Base-by-base conservation (phyloP, 2,888 invertebrate species). In the Saturnia japonica region DNA sequence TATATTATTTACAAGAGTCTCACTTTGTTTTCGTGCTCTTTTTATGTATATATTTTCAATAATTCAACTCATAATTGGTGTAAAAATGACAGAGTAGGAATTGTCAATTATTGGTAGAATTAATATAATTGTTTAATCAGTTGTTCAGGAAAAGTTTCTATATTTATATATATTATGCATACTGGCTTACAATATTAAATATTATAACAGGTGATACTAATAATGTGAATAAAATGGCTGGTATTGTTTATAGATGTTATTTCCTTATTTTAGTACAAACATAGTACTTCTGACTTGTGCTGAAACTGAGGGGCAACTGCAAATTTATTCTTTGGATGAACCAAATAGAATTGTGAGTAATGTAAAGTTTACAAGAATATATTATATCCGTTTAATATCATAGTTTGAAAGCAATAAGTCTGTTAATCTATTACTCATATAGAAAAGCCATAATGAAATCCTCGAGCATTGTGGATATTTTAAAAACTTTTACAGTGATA, bases 261-360 rank as follows among this genome's bases (percentile, higher is more conserved):
- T 68, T 68, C 78, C 78, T 70, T 68, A 72, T 79, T 88, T 47
- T 81, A 88, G 89, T 43, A 80, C 75, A 22, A 88, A 90, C 9
- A 81, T 76, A 14, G 91, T 95, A 54, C 77, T 81, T 64, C 82
- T 95, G 34, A 66, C 85, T 11, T 94, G 95, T 79, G 87, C 89
- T 12, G 70, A 84, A 57, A 79, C 80, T 40, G 88, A 88, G 4
- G 82, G 85, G 67, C 74, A 79, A 16, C 73, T 88, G 1, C 78
- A 87, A 40, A 75, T 85, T 11, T 78, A 78, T 72, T 88, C 90
- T 45, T 67, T 84, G 70, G 71, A 72, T 0, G 91, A 90, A 22
- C 91, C 89, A 16, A 80, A 86, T 66, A 79, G 81, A 75, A 74
- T 91, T 78, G 91, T 92, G 82, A 89, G 91, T 87, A 74, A 42